Evolutionary conservation across 2,888 invertebrate genomes (phyloP).

Genomic region (Zygaena filipendulae): DNA sequence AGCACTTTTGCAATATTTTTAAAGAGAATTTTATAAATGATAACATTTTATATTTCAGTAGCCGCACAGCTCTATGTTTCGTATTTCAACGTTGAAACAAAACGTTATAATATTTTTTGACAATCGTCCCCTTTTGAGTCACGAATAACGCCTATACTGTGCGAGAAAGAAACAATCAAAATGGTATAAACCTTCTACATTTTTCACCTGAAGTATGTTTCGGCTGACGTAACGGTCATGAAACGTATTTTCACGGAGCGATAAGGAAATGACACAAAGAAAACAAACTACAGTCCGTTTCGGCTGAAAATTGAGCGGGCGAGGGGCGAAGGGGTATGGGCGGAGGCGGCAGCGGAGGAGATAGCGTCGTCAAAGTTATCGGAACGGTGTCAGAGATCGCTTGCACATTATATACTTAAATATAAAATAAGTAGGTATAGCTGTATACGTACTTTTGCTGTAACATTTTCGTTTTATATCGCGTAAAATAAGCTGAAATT

Average conservation of each 20-base stretch:
- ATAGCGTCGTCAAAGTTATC: slow-evolving; percentile 58
- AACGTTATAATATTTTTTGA: too few species aligned
- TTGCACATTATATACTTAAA: too few species aligned
- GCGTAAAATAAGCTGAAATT: too few species aligned
- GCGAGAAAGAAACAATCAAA: slow-evolving; percentile 46
- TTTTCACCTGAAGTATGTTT: slow-evolving; percentile 62
- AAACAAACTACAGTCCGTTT: slow-evolving; percentile 62
- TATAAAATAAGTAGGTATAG: too few species aligned
- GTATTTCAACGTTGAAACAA: too few species aligned
- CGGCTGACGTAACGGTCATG: slow-evolving; percentile 62
- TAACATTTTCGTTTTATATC: too few species aligned
- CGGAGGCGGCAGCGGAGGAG: slow-evolving; percentile 23
- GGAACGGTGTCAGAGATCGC: slow-evolving; percentile 57
- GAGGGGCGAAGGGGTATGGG: slow-evolving; percentile 21
- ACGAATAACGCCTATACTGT: too few species aligned
- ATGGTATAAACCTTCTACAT: slow-evolving; percentile 29
- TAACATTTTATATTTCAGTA: slow-evolving; percentile 34
- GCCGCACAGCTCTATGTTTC: too few species aligned
- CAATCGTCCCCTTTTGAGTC: too few species aligned
- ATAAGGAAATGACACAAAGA: slow-evolving; percentile 69
- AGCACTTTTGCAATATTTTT: slow-evolving; percentile 38
- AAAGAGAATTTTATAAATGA: slow-evolving; percentile 47
- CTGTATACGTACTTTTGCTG: too few species aligned
- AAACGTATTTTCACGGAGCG: slow-evolving; percentile 67
- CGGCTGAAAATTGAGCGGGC: slow-evolving; percentile 55